A percentile compares a stretch with the other conserved stretches of the same genome.
Evolutionary conservation across 2,888 invertebrate genomes (phyloP).

Genomic region (Helicoverpa assulta): DNA sequence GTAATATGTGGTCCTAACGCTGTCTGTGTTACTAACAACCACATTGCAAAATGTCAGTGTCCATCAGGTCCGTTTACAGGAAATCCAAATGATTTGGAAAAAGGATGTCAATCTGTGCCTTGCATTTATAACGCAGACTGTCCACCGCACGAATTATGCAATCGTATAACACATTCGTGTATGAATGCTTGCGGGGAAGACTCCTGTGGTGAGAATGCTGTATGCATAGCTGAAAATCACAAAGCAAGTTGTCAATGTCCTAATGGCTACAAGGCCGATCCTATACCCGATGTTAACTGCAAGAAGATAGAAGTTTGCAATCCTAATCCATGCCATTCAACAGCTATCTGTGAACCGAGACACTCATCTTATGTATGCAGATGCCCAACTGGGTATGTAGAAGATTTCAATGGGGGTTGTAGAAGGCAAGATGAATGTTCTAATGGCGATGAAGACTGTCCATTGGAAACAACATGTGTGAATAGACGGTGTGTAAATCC

Average conservation of each 20-base stretch:
- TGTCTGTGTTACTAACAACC: slow-evolving; percentile 96
- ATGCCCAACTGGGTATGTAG: slow-evolving; percentile 94
- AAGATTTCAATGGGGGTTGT: slow-evolving; percentile 94
- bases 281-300: slow-evolving; percentile 96
- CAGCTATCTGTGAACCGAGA: slow-evolving; percentile 94
- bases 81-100: slow-evolving; percentile 94
- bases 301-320: slow-evolving; percentile 92
- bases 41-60: slow-evolving; percentile 96
- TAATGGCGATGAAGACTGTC: slow-evolving; percentile 94
- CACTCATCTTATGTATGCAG: slow-evolving; percentile 93
- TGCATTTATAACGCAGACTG: slow-evolving; percentile 97
- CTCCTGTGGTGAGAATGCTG: slow-evolving; percentile 96
- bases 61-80: slow-evolving; percentile 96
- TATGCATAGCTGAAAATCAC: slow-evolving; percentile 96
- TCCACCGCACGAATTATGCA: slow-evolving; percentile 94
- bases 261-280: slow-evolving; percentile 94
- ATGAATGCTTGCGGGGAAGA: slow-evolving; percentile 95
- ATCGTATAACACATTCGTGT: slow-evolving; percentile 95
- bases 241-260: slow-evolving; percentile 96
- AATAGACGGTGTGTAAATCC: slow-evolving; percentile 94
- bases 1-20: slow-evolving; percentile 96
- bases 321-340: slow-evolving; percentile 94
- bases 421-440: slow-evolving; percentile 94
- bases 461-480: slow-evolving; percentile 93
- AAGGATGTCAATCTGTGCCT: slow-evolving; percentile 94